These are phyloP conservation scores for Invenusta paracnida DNA, from an alignment of 2,888 invertebrate genomes.

Conservation along the genomic window DNA sequence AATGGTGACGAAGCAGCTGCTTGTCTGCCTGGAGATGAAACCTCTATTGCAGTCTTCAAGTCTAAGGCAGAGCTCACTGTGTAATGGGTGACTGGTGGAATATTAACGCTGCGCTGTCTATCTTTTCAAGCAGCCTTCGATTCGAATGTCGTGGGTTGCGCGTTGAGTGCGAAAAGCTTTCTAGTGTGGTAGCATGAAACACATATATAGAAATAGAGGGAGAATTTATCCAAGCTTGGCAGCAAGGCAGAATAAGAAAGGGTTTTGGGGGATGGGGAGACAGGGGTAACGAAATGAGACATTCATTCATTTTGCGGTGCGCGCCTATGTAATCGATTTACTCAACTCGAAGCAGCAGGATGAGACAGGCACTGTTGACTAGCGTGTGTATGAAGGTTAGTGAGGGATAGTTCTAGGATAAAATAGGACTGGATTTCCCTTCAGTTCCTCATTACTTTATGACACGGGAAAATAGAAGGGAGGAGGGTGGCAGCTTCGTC, in stretches of 20 bases:
- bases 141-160: not conserved
- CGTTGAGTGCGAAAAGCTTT: conserved; percentile 25
- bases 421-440: not conserved
- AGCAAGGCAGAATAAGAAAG: not conserved
- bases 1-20: not conserved
- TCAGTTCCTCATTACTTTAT: not conserved
- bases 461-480: not conserved
- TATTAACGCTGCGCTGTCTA: too few species aligned
- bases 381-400: not conserved
- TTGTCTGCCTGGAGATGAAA: not conserved
- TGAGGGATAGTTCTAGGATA: too few species aligned
- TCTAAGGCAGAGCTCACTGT: too few species aligned
- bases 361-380: not conserved
- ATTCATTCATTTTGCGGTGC: not conserved
- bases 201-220: not conserved
- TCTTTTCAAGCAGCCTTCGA: too few species aligned
- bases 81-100: too few species aligned
- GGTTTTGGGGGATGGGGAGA: not conserved
- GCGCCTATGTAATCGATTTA: not conserved
- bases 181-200: too few species aligned
- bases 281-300: too few species aligned
- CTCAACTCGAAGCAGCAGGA: not conserved
- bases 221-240: not conserved
- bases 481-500: not conserved
- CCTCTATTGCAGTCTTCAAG: too few species aligned